Evolutionary conservation across 2,888 invertebrate species (phyloP).

Genomic region (Macrosoma leucophasiata): DNA sequence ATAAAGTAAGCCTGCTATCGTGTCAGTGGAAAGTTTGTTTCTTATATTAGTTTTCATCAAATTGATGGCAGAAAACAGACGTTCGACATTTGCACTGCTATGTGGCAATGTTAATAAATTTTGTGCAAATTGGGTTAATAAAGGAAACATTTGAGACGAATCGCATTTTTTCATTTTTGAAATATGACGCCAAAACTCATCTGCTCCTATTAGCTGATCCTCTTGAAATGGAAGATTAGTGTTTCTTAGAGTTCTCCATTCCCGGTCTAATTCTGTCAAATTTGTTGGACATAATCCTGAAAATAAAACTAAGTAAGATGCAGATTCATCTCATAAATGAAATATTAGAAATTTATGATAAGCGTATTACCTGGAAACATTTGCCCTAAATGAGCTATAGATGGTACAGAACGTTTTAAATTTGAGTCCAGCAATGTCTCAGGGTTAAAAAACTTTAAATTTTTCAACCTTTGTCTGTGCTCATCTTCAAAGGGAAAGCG

Average conservation of each 20-base stretch:
- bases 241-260: slow-evolving; percentile 19
- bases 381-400: slow-evolving; percentile 8
- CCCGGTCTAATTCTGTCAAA: slow-evolving; percentile 21
- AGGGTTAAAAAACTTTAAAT: slow-evolving; percentile 14
- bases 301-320: too few species aligned
- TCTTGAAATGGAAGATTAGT: too few species aligned
- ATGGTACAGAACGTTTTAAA: slow-evolving; percentile 9
- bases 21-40: too few species aligned
- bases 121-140: slow-evolving; percentile 20
- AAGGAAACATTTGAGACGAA: slow-evolving; percentile 24
- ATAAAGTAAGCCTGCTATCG: too few species aligned
- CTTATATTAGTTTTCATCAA: too few species aligned
- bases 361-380: slow-evolving; percentile 9
- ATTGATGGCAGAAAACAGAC: too few species aligned
- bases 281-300: slow-evolving; percentile 19
- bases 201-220: too few species aligned
- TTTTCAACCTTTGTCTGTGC: too few species aligned
- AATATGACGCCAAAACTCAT: too few species aligned
- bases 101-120: slow-evolving; percentile 20
- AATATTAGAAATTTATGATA: slow-evolving; percentile 7
- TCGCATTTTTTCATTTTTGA: slow-evolving; percentile 26
- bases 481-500: slow-evolving; percentile 15
- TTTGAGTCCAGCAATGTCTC: slow-evolving; percentile 11
- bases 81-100: too few species aligned
- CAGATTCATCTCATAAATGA: slow-evolving; percentile 1